Evolutionary conservation across 2,888 invertebrate genomes (phyloP), one percentile per base, ranked within the genome.

Genomic region (Latrodectus hesperus): DNA sequence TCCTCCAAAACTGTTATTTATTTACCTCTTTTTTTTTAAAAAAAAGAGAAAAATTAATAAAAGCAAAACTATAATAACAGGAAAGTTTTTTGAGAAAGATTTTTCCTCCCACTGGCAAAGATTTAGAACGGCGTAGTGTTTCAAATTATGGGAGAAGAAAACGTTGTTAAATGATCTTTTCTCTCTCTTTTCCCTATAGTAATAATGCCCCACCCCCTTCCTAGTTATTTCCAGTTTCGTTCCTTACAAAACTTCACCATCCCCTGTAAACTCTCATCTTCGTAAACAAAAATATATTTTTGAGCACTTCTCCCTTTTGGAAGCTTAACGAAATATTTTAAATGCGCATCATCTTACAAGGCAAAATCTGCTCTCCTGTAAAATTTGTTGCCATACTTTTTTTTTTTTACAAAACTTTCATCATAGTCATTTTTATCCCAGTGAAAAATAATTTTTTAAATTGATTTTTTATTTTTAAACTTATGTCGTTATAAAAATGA

Each of bases 311-410:
- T 53, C 60, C 67, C 64, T 38, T 60, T 22, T 67, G 65, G 52
- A 82, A 60, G 55, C 60, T 82, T 75, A 75, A 82, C 82, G 70
- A 82, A 86, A 85, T 85, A 85, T 71, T 86, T 86, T 86, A 86
- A 86, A 86, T 80, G 75, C 76, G 80, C 86, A 71, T 80, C 80
- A 55, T 70, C 79, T 85, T 86, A 71, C 80, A 86, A 51, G 14
- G 53, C 38, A 84, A 81, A 64, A 67, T 85, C 75, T 68, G 52
- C 73, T 81, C 74, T 49, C 26, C 51, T 22, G 17, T 74, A 38
- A 17, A 14, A 49, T 60, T 60, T 70, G 22, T 26, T 60, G 12
- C 49, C 16, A 49, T 60, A 51, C 55, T 60, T 75, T 83, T 51
- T 82, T 60, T 75, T 83, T 72, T 84, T 83, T 80, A 74, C 74